Evolutionary conservation across 2,888 invertebrate species (phyloP), one percentile per base, ranked within the genome.

Genomic region (Stictocephala bisonia): DNA sequence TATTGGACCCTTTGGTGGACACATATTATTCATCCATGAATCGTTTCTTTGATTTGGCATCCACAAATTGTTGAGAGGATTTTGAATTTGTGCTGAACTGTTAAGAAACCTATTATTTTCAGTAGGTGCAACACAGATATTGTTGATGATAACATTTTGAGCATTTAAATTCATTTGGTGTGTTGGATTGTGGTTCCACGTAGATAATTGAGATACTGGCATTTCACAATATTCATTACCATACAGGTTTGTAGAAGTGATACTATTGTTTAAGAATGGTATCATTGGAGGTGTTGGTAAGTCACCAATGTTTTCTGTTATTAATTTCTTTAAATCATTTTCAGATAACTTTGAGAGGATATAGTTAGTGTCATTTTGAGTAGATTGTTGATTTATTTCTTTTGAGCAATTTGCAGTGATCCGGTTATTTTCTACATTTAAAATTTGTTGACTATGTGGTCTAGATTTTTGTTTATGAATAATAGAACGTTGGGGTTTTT

Each of bases 271-370:
- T 40, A 60, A 40, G 40, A 60, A 60, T 18, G 60, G 35, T 13
- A 60, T 22, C 31, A 35, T 60, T 22, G 71, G 60, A 4, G 58
- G 44, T 26, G 50, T 35, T 50, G 71, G 71, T 1, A 71, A 50
- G 44, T 26, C 31, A 15, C 35, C 50, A 44, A 71, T 58, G 27
- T 71, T 71, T 41, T 71, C 41, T 11, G 48, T 27, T 11, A 71
- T 60, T 15, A 71, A 26, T 64, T 71, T 71, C 31, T 64, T 60
- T 22, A 71, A 31, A 60, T 71, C 44, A 7, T 50, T 44, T 31
- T 58, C 24, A 13, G 71, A 31, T 18, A 71, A n/a, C 18, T 35
- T 58, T 11, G 71, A 71, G 27, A 71, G 22, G 7, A 56, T 53
- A 29, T 70, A 35, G 53, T 50, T 27, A 22, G 70, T 2, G 13